Base-by-base conservation (phyloP, 2,797 vertebrate genomes). In the Atherinosoma microstoma region DNA sequence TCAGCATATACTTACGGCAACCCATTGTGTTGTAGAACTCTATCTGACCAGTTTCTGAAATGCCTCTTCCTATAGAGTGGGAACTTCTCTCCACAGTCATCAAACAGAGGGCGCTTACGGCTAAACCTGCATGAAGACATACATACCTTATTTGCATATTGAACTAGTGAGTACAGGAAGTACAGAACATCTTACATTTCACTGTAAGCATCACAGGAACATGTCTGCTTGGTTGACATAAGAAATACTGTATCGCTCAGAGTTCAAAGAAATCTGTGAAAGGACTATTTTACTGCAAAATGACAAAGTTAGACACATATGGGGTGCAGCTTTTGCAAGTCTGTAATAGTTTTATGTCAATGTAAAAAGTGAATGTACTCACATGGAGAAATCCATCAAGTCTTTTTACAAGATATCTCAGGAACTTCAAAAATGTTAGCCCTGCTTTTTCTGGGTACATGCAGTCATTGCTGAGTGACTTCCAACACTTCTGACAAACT, bases 381-480 rank as follows among this genome's bases (percentile, higher is more conserved):
- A 91, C 92, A 67, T 76, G 30, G 24, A 16, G 32, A 15, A 56
- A 18, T 83, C 82, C 76, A 84, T 86, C 51, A 66, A 56, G 75
- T 62, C 38, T 73, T 30, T 15, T 76, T 16, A 13, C 8, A 5
- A 11, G 16, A 5, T 27, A 6, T 13, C 16, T 67, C 24, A 62
- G 32, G n/a, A 59, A 38, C 60, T 18, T 0, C 2, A 7, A 16
- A 70, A 82, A 22, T 1, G 0, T 0, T 7, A 3, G 16, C 15
- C 18, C 24, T 57, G 18, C 18, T 69, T 64, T n/a, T 13, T 27
- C 6, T 18, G 34, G 15, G 6, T 1, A 0, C 18, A 24, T 6
- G 4, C 2, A 5, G 9, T 34, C 2, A 20, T 2, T 35, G 16
- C 13, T 40, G 13, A 36, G 58, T n/a, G 24, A 29, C 36, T 66